Percentiles rank a stretch among this genome's conserved stretches.
Conservation (phyloP, 2,888 invertebrate species). For the Tenthredo distinguenda region DNA sequence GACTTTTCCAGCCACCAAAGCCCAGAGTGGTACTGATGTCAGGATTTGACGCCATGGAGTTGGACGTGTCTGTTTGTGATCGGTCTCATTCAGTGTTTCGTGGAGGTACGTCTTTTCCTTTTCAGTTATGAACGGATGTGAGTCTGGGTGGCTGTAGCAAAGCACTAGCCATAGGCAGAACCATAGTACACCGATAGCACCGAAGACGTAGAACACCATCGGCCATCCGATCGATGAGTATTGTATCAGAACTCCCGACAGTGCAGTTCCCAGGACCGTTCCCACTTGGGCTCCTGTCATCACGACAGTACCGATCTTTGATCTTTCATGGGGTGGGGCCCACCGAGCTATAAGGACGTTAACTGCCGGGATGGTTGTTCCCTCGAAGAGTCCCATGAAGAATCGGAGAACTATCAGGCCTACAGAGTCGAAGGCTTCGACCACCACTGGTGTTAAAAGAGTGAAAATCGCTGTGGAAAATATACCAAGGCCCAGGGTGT, state of each 20-base stretch:
- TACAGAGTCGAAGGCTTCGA: constrained; percentile 83
- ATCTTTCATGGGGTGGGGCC: constrained; percentile 89
- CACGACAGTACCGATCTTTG: constrained; percentile 88
- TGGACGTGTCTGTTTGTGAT: constrained; percentile 61
- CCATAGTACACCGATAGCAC: constrained; percentile 87
- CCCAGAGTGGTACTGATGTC: constrained; percentile 74
- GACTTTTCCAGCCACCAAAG: constrained; percentile 66
- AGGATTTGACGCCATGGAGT: constrained; percentile 74
- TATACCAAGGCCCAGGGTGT: constrained; percentile 90
- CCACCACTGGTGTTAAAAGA: constrained; percentile 88
- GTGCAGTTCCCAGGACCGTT: constrained; percentile 83
- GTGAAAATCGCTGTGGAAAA: constrained; percentile 91
- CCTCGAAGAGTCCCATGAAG: constrained; percentile 92
- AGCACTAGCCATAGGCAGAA: constrained; percentile 83
- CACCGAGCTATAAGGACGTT: constrained; percentile 90
- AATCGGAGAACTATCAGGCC: constrained; percentile 88
- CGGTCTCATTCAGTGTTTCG: constrained; percentile 65
- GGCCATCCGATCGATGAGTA: constrained; percentile 84
- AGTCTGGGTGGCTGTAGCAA: constrained; percentile 75
- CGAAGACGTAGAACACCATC: constrained; percentile 90
- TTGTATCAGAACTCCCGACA: constrained; percentile 86
- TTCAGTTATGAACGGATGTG: constrained; percentile 76
- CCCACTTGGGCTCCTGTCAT: constrained; percentile 89
- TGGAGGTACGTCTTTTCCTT: constrained; percentile 71
- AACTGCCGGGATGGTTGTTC: constrained; percentile 91